phyloP scores from a whole-genome alignment of 2,888 invertebrate species.

The Stenolophus ochropezus region DNA sequence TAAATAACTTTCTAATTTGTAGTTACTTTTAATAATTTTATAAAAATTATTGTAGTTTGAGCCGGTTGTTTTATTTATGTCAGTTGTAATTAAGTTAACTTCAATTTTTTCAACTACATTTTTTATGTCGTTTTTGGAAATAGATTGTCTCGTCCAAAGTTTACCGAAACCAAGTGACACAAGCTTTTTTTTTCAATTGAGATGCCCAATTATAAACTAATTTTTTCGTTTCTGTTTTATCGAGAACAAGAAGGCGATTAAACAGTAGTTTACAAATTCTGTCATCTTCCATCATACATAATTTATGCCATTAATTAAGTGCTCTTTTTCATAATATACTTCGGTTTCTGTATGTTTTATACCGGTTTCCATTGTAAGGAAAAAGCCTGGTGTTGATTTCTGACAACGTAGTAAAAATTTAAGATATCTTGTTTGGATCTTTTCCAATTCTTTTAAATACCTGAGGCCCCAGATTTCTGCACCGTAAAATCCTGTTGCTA shows the following conservation, averaged over 20 bases:
- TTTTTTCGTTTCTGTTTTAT: neutral
- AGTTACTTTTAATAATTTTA: neutral
- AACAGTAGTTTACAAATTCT: neutral
- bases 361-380: neutral
- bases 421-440: neutral
- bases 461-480: neutral
- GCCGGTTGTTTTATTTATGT: neutral
- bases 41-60: neutral
- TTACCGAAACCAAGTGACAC: neutral
- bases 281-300: neutral
- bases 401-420: neutral
- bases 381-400: neutral
- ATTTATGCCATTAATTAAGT: neutral
- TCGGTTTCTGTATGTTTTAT: neutral
- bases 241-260: neutral
- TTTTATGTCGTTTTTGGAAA: neutral
- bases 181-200: neutral
- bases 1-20: neutral
- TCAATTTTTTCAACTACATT: too few relatives aligned
- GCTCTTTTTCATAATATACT: neutral
- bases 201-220: neutral
- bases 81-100: too few relatives aligned
- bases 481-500: neutral
- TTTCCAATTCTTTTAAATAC: neutral
- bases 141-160: neutral